These are phyloP conservation scores for Cheirogaleus medius DNA, from an alignment of 2,113 vertebrate species.

Conservation along the genomic window DNA sequence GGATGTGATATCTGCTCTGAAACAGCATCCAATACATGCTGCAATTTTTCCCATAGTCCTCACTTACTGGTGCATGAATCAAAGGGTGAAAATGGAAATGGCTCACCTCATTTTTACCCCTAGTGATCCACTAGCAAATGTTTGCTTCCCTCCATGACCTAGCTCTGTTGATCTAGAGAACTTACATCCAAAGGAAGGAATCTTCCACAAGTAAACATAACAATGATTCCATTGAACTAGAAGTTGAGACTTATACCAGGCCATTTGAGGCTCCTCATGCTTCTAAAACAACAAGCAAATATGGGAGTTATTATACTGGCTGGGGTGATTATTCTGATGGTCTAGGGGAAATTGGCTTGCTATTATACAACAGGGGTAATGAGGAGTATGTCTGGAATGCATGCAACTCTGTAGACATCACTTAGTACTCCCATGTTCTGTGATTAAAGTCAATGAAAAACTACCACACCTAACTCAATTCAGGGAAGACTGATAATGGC, in stretches of 20 bases:
- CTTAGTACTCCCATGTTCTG: neutral
- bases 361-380: neutral
- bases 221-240: neutral
- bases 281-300: neutral
- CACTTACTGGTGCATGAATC: neutral
- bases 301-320: neutral
- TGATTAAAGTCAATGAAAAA: neutral
- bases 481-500: neutral
- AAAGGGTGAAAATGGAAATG: neutral
- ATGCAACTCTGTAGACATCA: neutral
- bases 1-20: neutral
- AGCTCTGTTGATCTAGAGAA: neutral
- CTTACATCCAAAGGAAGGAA: neutral
- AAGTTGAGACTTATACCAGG: neutral
- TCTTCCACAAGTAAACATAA: neutral
- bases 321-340: neutral
- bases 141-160: neutral
- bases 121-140: neutral
- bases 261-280: neutral
- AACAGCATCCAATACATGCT: neutral
- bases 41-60: neutral
- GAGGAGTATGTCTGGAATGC: neutral
- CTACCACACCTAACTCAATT: neutral
- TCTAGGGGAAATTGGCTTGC: neutral
- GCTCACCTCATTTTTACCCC: neutral